Base-by-base conservation (phyloP, 2,113 vertebrate genomes). In the Pterocles gutturalis region DNA sequence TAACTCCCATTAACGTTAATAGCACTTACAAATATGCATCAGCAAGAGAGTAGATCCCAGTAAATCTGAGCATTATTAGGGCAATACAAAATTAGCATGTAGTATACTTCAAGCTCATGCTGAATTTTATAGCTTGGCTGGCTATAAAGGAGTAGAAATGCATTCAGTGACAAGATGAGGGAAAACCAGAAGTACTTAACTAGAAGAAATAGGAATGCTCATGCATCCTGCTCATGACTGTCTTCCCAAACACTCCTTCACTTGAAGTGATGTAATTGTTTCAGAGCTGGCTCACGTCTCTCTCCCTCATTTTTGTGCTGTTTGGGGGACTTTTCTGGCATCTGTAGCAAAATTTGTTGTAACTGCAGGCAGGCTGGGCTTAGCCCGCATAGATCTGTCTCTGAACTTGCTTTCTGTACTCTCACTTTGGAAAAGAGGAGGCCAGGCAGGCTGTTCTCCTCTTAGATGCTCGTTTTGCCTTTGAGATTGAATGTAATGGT, bases 1-100 rank as follows among this genome's bases (percentile, higher is more conserved):
- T 97, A 96, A 94, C 96, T 97, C 90, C 94, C 94, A 96, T 98
- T 97, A 96, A 97, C 72, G 83, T 97, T 97, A 98, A 97, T 98
- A 97, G 95, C 96, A 95, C 96, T 97, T 97, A 97, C 90, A 95
- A 97, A 96, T 77, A 77, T 70, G 87, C 95, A 89, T 93, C 95
- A 97, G 95, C 65, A 90, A 96, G 97, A 98, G 77, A 97, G 92
- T 89, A 96, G 97, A 97, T 95, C 86, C 89, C 92, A 86, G 75
- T 97, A 98, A 97, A 97, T 97, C 94, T 96, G 90, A 94, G 84
- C 93, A 84, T 97, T 97, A 97, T 96, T 96, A 95, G 95, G 96
- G 90, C 60, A 46, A 93, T 83, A 72, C 90, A 93, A 89, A 97
- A 97, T 98, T 98, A 97, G 80, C 94, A 93, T 95, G 90, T 92